Base-by-base conservation (phyloP, 2,113 vertebrate species). In the Microtus pennsylvanicus region DNA sequence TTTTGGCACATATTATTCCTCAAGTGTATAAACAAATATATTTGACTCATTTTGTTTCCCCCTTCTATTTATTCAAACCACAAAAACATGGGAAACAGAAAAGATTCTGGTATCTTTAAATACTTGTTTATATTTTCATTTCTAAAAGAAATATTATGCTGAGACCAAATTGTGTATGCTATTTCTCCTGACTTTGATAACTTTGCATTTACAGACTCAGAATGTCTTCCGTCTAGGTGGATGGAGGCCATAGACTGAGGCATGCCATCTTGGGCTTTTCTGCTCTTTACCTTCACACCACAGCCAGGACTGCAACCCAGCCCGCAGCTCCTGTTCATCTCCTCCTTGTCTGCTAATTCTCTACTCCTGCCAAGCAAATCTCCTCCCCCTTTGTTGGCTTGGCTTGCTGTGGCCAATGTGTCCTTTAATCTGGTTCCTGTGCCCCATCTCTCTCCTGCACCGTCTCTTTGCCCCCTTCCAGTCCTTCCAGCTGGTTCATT, bases 381-480 rank as follows among this genome's bases (percentile, higher is more conserved):
- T 95, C 93, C 94, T 93, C 75, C 74, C 87, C 38, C 55, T 93
- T 92, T 86, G 87, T 93, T 95, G 93, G 80, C 80, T 83, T 93
- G 87, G 80, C 90, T 93, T 33, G 11, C 85, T 85, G 69, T 94
- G 93, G 96, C 81, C 63, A 89, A 6, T 45, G 16, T 86, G 72
- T 58, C 89, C 89, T 77, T 95, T 72, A 21, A 30, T 14, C 69
- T 87, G 89, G 82, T 74, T 91, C 90, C 33, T 88, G 24, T 82
- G 86, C 87, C 74, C 65, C 91, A 80, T 82, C 55, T 61, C 63
- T 92, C 89, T 77, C 42, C 85, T 89, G 5, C 47, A 63, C 50
- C 61, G 50, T 58, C 70, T 89, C 38, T 55, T 82, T 85, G 86
- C 42, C 16, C 33, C 87, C 77, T 63, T 38, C 69, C 61, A 19